Evolutionary conservation across 2,888 invertebrate species (phyloP).

Genomic region (Lycocerus yunnanus): DNA sequence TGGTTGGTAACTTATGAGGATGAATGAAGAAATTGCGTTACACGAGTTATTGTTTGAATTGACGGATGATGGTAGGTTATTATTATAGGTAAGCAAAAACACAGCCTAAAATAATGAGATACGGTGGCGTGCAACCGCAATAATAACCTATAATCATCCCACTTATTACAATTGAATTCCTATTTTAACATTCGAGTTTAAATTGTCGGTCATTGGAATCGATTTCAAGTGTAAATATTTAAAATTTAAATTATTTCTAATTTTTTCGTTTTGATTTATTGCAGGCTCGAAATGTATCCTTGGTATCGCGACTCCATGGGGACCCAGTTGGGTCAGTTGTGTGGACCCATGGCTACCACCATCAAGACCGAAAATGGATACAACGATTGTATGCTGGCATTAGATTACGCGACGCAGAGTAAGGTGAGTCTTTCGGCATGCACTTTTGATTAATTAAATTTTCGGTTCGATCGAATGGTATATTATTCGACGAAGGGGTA

Average conservation of each 20-base stretch:
- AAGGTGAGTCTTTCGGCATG: slow-evolving; percentile 59
- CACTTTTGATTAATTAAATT: too few species aligned
- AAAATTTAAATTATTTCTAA: neutral
- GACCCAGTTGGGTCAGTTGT: slow-evolving; percentile 60
- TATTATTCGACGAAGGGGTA: too few species aligned
- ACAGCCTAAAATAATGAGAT: slow-evolving; percentile 32
- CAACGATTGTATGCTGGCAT: slow-evolving; percentile 72
- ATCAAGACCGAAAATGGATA: slow-evolving; percentile 70
- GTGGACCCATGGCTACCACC: slow-evolving; percentile 63
- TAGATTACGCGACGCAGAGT: slow-evolving; percentile 68
- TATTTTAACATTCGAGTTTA: slow-evolving; percentile 14
- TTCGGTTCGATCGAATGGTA: too few species aligned
- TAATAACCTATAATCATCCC: slow-evolving; percentile 33
- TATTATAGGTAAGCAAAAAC: slow-evolving; percentile 26
- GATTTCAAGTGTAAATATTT: slow-evolving; percentile 1
- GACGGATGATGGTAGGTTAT: slow-evolving; percentile 29
- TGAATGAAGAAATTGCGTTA: slow-evolving; percentile 1
- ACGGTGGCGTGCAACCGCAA: slow-evolving; percentile 34
- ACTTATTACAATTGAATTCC: slow-evolving; percentile 32
- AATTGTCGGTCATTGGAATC: neutral
- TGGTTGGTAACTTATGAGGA: neutral
- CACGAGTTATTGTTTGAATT: slow-evolving; percentile 11
- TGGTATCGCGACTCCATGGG: slow-evolving; percentile 67
- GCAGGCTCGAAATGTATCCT: slow-evolving; percentile 61
- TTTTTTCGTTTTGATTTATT: slow-evolving; percentile 21